Percentiles rank a stretch among this genome's conserved stretches.
Conservation (phyloP, 2,113 vertebrate species). For the Plecturocebus donacophilus region DNA sequence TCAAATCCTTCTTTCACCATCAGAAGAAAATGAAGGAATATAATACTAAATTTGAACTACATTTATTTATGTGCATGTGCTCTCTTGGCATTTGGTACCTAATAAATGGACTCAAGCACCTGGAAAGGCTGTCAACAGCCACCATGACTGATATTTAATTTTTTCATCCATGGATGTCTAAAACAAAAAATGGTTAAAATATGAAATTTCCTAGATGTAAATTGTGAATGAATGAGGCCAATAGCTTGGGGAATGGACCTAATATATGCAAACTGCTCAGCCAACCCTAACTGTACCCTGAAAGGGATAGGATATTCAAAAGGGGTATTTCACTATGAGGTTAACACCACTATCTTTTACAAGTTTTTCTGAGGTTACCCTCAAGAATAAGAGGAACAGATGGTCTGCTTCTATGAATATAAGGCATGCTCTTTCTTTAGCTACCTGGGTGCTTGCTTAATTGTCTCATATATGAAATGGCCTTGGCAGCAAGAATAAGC, state of each 20-base stretch:
- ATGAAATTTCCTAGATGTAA: not conserved
- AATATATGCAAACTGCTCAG: not conserved
- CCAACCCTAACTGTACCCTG: not conserved
- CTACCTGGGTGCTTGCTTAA: not conserved
- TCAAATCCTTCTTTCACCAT: not conserved
- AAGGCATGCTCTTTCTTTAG: not conserved
- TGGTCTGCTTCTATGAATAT: too few species aligned
- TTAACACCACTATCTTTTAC: not conserved
- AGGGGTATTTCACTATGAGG: not conserved
- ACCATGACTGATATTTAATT: slow-evolving; percentile 35
- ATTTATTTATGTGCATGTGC: not conserved
- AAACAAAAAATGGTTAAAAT: not conserved
- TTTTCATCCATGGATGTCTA: not conserved
- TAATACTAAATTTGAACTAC: not conserved
- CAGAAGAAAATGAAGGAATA: not conserved
- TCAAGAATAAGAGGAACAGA: not conserved
- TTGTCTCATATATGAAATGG: not conserved
- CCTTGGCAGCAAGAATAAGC: not conserved
- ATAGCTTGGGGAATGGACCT: not conserved
- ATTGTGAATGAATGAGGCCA: not conserved
- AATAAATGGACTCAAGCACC: slow-evolving; percentile 29
- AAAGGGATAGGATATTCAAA: not conserved
- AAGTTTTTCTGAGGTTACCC: not conserved
- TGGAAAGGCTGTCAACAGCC: not conserved
- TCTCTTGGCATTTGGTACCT: not conserved